These are phyloP conservation scores for Cacatua alba DNA, from an alignment of 2,113 vertebrate species.

Conservation along the genomic window DNA sequence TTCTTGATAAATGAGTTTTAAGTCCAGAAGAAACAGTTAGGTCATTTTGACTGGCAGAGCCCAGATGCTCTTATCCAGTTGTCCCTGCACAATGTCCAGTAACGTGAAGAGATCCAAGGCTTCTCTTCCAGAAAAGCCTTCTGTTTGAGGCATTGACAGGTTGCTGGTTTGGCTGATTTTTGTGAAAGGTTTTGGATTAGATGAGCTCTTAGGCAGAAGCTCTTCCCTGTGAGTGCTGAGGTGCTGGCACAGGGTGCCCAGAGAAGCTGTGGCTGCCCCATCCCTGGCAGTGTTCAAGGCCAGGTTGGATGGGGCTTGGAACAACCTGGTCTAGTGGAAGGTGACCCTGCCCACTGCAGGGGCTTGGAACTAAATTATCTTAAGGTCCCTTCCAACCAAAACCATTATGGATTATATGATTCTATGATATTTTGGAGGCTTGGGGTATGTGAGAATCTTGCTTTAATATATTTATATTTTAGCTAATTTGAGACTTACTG, in stretches of 20 bases:
- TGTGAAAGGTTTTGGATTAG: not conserved
- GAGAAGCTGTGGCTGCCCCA: not conserved
- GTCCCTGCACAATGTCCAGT: not conserved
- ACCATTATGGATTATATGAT: not conserved
- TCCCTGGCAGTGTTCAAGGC: not conserved
- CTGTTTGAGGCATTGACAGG: not conserved
- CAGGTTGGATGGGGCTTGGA: not conserved
- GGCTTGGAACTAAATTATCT: not conserved
- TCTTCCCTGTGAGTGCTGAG: not conserved
- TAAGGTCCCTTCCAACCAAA: not conserved
- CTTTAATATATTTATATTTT: slow-evolving; percentile 22
- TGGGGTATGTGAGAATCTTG: not conserved
- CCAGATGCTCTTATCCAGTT: not conserved
- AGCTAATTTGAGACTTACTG: not conserved
- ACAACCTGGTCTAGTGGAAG: not conserved
- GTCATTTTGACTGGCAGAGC: not conserved
- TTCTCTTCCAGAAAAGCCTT: not conserved
- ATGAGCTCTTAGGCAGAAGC: not conserved
- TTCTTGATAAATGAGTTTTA: not conserved
- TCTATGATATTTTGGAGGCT: not conserved
- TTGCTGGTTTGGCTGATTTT: not conserved
- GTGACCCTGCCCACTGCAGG: not conserved
- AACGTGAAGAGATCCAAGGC: not conserved
- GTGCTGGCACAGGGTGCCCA: not conserved
- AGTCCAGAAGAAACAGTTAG: not conserved